Base-by-base conservation (phyloP, 2,888 invertebrate genomes). In the Enchytraeus crypticus region DNA sequence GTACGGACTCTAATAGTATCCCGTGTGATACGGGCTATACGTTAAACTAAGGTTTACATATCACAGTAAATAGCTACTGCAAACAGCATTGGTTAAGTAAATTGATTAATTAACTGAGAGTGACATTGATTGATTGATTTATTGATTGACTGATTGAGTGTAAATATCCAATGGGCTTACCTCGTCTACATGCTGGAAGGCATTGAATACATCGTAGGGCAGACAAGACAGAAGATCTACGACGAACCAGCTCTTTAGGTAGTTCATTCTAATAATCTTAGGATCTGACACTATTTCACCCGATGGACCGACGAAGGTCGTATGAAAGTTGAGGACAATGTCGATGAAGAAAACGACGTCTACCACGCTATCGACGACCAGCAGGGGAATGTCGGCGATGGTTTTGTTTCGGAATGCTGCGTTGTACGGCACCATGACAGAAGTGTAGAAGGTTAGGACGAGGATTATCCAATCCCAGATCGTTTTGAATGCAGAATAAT, bases 381-480 rank as follows among this genome's bases (percentile, higher is more conserved):
- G 68, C 5, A 80, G 65, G 1, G 81, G 80, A 55, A 82, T 78
- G 66, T 77, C 77, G 64, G 79, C 78, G 72, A 82, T 74, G 71
- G 95, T 96, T 83, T 97, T 97, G 84, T 95, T 96, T 84, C 96
- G 95, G 85, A 98, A 98, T 80, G 98, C 96, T 78, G 97, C 96
- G 83, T 98, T 98, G 85, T 95, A 98, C 71, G 98, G 98, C 78
- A 97, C 96, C 92, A 85, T 83, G 81, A 95, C 90, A 78, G 93
- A 97, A 72, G 98, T 98, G 85, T 99, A 98, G 85, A 98, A 98
- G 75, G 98, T 99, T 80, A 99, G 87, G 83, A 93, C 92, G 74
- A 99, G 87, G 81, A 98, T 98, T 82, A 98, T 92, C 98, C 98
- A 99, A 84, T 97, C 96, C 95, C 96, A 97, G 81, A 93, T 92